Base-by-base conservation (phyloP, 2,797 vertebrate species). In the Notamacropus eugenii region DNA sequence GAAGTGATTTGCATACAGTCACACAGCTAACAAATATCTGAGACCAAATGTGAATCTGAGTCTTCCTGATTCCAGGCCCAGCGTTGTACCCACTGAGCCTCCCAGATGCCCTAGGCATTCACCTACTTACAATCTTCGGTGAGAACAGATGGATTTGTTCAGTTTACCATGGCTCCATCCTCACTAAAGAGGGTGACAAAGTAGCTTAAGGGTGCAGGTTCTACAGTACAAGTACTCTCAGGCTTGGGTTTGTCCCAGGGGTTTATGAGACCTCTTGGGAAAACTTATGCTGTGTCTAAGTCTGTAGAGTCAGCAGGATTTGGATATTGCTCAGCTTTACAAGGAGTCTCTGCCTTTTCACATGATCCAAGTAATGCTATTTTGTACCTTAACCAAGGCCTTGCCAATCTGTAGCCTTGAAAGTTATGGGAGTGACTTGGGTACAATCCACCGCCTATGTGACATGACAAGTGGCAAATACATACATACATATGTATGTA, bases 111-210 rank as follows among this genome's bases (percentile, higher is more conserved):
- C 13, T 5, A 67, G 31, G 5, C 4, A 34, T 34, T 34, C 59
- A n/a, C 13, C 31, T 94, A 92, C 91, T 93, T 93, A 92, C 34
- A 74, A 0, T 90, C 52, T 96, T 93, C 87, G 54, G 90, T 96
- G 94, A 52, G 40, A 95, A 96, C 5, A 96, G 54, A 92, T 54
- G 92, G 62, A 93, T 91, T 94, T 28, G 57, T 93, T 94, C 8
- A 12, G 90, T 28, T 93, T 82, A 58, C 6, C 6, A 9, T 90
- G 82, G 92, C 62, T 93, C 91, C 93, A 92, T 91, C 62, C 55
- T 50, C 57, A 29, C 50, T 67, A 94, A 94, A 93, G 29, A 55
- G 55, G 46, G 74, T 54, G 92, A 92, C 55, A 91, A 29, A 74
- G n/a, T 58, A 52, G 55, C n/a, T 67, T 94, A 87, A n/a, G 91